phyloP scores from a whole-genome alignment of 2,797 vertebrate genomes.

The Silurus aristotelis region DNA sequence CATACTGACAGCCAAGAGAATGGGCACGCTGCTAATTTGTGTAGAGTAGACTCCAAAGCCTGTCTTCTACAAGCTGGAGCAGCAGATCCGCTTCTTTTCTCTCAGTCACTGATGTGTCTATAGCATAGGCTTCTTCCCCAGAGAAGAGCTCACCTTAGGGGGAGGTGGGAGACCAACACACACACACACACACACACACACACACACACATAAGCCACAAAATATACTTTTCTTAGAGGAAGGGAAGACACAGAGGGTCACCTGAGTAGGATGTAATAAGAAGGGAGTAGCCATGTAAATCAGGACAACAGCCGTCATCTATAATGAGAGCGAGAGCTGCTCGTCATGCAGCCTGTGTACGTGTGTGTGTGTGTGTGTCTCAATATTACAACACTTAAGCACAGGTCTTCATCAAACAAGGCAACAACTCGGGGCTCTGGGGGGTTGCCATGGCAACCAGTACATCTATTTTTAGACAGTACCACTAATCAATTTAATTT shows the following conservation, averaged over 20 bases:
- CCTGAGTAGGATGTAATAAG: not conserved
- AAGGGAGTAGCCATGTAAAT: conserved; percentile 10
- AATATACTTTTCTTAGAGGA: conserved; percentile 2
- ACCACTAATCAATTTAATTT: conserved; percentile 68
- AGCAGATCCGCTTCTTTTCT: conserved; percentile 8
- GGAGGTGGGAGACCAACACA: not conserved
- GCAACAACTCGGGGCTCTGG: conserved; percentile 59
- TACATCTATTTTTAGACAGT: conserved; percentile 65
- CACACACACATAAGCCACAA: not conserved
- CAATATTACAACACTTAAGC: conserved; percentile 56
- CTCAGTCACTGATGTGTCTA: conserved; percentile 18
- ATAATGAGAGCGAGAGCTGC: conserved; percentile 9
- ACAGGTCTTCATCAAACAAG: conserved; percentile 62
- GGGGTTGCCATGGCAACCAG: conserved; percentile 61
- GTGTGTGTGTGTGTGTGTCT: not conserved
- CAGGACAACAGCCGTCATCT: conserved; percentile 16
- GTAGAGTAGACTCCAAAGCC: conserved; percentile 42
- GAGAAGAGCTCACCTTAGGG: conserved; percentile 26
- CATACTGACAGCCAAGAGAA: conserved; percentile 39
- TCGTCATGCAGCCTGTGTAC: conserved; percentile 25
- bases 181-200: conserved; percentile 10
- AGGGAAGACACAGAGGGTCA: not conserved
- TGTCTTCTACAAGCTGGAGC: conserved; percentile 37
- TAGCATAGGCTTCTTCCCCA: conserved; percentile 13
- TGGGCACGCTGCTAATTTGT: conserved; percentile 48